phyloP scores from a whole-genome alignment of 1,140 invertebrate species.

The Bathynomus jamesi region DNA sequence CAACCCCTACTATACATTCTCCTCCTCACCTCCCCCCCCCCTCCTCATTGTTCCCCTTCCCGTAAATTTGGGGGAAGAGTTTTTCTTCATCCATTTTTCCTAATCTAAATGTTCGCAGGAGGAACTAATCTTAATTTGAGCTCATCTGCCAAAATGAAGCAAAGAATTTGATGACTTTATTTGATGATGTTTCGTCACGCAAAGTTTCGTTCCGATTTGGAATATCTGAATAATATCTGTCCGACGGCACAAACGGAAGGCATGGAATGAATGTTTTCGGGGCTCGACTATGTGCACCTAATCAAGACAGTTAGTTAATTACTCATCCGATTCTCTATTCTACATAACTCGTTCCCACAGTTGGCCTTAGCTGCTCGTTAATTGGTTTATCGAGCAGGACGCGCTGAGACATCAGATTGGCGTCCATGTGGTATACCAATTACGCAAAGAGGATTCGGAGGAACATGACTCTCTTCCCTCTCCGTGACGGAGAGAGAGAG shows the following conservation, averaged over 20 bases:
- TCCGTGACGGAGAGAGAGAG: too few relatives aligned
- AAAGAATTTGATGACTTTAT: not conserved
- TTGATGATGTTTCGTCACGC: not conserved
- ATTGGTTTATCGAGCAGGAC: not conserved
- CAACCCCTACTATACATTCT: too few relatives aligned
- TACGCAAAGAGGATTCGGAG: too few relatives aligned
- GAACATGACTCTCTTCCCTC: too few relatives aligned
- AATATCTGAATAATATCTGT: too few relatives aligned
- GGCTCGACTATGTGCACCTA: not conserved
- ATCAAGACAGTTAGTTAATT: not conserved
- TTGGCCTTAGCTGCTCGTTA: not conserved
- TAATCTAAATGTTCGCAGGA: not conserved
- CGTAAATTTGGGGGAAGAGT: too few relatives aligned
- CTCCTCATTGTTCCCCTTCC: too few relatives aligned
- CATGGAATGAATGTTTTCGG: not conserved
- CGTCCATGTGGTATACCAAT: too few relatives aligned
- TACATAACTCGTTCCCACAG: not conserved
- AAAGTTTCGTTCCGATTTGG: too few relatives aligned
- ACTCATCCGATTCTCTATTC: not conserved
- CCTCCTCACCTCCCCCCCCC: too few relatives aligned
- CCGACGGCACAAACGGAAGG: not conserved
- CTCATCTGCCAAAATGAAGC: not conserved
- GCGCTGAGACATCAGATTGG: not conserved
- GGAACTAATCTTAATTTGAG: not conserved
- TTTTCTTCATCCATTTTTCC: not conserved